These are phyloP conservation scores for Theonella swinhoei DNA, from an alignment of 37 sponge, comb jelly and placozoan genomes.

Conservation along the genomic window DNA sequence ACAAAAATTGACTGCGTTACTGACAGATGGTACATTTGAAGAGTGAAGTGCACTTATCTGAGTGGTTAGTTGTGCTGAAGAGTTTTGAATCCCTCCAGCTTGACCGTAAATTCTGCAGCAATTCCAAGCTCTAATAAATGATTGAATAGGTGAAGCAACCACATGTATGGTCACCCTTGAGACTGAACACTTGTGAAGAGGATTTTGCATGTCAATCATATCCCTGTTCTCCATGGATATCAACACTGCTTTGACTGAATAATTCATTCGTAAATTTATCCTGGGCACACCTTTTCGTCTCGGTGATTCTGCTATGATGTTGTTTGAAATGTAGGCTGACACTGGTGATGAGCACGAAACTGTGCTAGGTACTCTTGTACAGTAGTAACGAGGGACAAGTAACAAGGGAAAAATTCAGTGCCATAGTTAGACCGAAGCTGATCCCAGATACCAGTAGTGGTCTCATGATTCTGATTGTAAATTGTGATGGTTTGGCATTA, in stretches of 20 bases:
- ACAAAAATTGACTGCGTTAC: too few species aligned
- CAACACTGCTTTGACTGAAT: constrained; percentile 41
- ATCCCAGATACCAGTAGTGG: constrained; percentile 76
- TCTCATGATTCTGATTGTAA: constrained; percentile 28
- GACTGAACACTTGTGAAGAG: constrained; percentile 36
- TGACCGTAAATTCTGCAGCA: constrained; percentile 12
- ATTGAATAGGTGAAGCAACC: constrained; percentile 10
- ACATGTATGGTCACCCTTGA: constrained; percentile 47
- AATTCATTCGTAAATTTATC: constrained; percentile 45
- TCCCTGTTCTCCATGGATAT: constrained; percentile 9
- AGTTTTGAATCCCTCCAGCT: not conserved
- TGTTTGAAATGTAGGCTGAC: constrained; percentile 15
- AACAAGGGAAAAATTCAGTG: constrained; percentile 56
- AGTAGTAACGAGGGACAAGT: constrained; percentile 27
- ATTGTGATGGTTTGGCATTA: constrained; percentile 54
- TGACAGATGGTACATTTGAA: too few species aligned
- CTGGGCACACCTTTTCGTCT: constrained; percentile 50
- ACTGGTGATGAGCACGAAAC: not conserved
- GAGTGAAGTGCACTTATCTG: too few species aligned
- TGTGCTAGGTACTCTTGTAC: constrained; percentile 43
- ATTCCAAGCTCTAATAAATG: constrained; percentile 58
- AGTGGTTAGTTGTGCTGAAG: too few species aligned
- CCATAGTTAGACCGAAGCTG: constrained; percentile 66
- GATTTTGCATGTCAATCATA: constrained; percentile 17
- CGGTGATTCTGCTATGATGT: constrained; percentile 39